A percentile compares a stretch with the other conserved stretches of the same genome.
Conservation (phyloP, 2,888 invertebrate species). For the Volucella inflata region DNA sequence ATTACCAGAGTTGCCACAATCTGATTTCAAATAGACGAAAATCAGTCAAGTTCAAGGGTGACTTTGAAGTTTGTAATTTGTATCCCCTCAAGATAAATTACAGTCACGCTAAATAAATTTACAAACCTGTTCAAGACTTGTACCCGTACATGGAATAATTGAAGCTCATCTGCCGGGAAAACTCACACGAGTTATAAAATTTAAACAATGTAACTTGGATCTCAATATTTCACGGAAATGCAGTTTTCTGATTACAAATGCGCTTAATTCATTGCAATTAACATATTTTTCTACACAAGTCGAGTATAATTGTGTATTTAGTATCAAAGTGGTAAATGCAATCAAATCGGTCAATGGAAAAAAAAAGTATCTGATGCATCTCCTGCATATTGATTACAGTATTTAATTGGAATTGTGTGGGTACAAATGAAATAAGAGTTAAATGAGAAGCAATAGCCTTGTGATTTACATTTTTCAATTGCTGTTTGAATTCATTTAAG, state of each 20-base stretch:
- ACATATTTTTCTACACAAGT: not conserved
- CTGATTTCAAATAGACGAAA: not conserved
- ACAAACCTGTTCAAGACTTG: conserved; percentile 11
- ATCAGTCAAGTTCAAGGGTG: conserved; percentile 48
- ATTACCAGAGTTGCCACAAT: conserved; percentile 8
- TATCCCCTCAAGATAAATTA: conserved; percentile 10
- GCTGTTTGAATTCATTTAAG: conserved; percentile 17
- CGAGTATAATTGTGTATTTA: conserved; percentile 18
- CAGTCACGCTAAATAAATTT: conserved; percentile 31
- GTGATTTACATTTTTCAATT: conserved; percentile 27
- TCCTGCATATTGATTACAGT: conserved; percentile 48
- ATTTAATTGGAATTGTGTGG: conserved; percentile 45
- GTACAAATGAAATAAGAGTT: not conserved
- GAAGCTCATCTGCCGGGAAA: conserved; percentile 7
- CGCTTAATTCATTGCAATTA: not conserved
- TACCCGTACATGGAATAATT: not conserved
- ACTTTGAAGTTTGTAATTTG: not conserved
- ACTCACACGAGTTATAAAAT: not conserved
- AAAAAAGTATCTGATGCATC: conserved; percentile 40
- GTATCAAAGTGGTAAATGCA: conserved; percentile 17
- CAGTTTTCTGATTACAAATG: not conserved
- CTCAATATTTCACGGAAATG: conserved; percentile 15
- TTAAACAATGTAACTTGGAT: conserved; percentile 7
- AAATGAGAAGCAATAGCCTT: conserved; percentile 26
- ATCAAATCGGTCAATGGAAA: not conserved